Evolutionary conservation across 2,797 vertebrate genomes (phyloP), one percentile per base, ranked within the genome.

Genomic region (Mionectes olivaceus): DNA sequence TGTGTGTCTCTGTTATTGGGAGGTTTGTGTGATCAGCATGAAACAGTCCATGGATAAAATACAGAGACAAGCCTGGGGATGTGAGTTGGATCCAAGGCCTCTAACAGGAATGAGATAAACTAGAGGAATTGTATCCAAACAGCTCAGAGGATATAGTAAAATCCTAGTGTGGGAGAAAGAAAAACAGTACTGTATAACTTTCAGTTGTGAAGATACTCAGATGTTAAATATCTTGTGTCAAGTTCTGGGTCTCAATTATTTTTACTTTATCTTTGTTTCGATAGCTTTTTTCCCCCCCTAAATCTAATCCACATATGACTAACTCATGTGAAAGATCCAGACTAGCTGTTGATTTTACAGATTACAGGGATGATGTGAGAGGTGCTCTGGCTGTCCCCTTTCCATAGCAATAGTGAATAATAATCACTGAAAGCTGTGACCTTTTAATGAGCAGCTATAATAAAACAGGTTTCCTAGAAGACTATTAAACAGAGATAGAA

Each of bases 201-300:
- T 94, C 89, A 96, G 67, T 87, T 95, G 79, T 88, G 95, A 93
- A 94, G 92, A 88, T 63, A 90, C 37, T 94, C 67, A 76, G 89
- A 89, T 2, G 0, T 70, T 79, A 83, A 93, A 78, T 73, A 91
- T 75, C 35, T 91, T 85, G 30, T 50, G 82, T 90, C 52, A 60
- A 77, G 67, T 68, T 82, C 78, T 86, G 33, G 39, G 41, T 50
- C 73, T 91, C 74, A 59, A 68, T 83, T 53, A 73, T 64, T 23
- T 93, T 87, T 85, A 53, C 67, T 84, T 92, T 86, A 91, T 92
- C 85, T 93, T 82, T 88, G 19, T 71, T 88, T 76, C 7, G 0
- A 79, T 73, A 88, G 19, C 28, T 4, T 49, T 83, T 88, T 74
- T 83, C 80, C 52, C 24, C 24, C 5, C 22, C 27, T 61, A 79